phyloP scores from a whole-genome alignment of 2,113 vertebrate species.

The Acanthochromis polyacanthus region DNA sequence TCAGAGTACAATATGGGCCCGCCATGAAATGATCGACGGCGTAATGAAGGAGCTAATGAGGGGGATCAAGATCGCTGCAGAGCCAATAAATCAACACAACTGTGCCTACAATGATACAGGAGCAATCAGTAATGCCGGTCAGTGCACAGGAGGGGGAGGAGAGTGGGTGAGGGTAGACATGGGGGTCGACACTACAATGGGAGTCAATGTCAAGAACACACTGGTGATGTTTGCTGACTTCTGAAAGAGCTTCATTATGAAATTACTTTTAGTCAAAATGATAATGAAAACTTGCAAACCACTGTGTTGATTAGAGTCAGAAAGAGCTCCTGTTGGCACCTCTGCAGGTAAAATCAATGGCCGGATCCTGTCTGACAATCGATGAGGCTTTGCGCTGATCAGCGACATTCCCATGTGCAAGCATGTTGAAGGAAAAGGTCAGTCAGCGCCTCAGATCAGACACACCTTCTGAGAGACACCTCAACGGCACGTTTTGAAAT shows the following conservation, averaged over 20 bases:
- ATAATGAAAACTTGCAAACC: background rate
- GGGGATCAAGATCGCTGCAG: slow-evolving; percentile 75
- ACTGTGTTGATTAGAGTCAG: slow-evolving; percentile 21
- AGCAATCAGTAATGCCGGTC: slow-evolving; percentile 76
- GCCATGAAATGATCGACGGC: slow-evolving; percentile 71
- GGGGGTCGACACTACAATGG: slow-evolving; percentile 38
- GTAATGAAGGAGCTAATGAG: slow-evolving; percentile 83
- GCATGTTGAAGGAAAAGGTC: slow-evolving; percentile 72
- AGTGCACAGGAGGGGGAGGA: slow-evolving; percentile 28
- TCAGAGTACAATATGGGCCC: slow-evolving; percentile 55
- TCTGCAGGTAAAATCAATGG: slow-evolving; percentile 51
- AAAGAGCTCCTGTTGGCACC: slow-evolving; percentile 35
- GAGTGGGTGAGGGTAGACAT: background rate
- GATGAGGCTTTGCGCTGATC: slow-evolving; percentile 67
- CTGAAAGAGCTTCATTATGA: slow-evolving; percentile 10
- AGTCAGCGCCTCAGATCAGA: slow-evolving; percentile 45
- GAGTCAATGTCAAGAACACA: slow-evolving; percentile 68
- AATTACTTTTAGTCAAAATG: background rate
- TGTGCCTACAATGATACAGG: slow-evolving; percentile 72
- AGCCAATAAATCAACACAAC: slow-evolving; percentile 82
- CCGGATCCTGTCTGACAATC: slow-evolving; percentile 53
- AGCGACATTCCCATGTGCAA: slow-evolving; percentile 63
- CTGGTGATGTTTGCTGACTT: slow-evolving; percentile 41
- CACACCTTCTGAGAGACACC: slow-evolving; percentile 14
- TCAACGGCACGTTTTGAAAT: slow-evolving; percentile 36